phyloP scores from a whole-genome alignment of 2,113 vertebrate species.

The Peromyscus leucopus region DNA sequence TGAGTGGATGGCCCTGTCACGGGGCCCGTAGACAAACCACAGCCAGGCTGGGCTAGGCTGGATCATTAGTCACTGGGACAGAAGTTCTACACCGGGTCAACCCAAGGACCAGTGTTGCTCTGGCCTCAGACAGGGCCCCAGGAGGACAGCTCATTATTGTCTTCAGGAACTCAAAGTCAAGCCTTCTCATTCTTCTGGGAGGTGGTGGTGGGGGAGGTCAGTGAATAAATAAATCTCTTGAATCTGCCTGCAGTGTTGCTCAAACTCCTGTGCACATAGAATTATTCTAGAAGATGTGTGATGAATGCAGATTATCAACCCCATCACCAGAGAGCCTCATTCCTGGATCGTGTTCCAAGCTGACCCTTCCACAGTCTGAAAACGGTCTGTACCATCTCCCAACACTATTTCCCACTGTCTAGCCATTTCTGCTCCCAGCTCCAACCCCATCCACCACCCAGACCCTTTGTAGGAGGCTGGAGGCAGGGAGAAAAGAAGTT shows the following conservation, averaged over 20 bases:
- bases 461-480: not conserved
- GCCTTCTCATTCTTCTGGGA: conserved; percentile 48
- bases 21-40: conserved; percentile 85
- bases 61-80: conserved; percentile 82
- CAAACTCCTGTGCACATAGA: not conserved
- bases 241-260: conserved; percentile 47
- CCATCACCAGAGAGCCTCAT: not conserved
- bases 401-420: not conserved
- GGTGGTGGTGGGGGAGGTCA: not conserved
- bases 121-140: conserved; percentile 73
- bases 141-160: conserved; percentile 76
- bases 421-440: not conserved
- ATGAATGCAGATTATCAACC: not conserved
- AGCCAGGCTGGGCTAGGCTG: conserved; percentile 80
- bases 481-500: not conserved
- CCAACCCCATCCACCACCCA: too few relatives aligned
- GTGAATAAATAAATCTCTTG: conserved; percentile 62
- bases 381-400: not conserved
- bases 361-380: not conserved
- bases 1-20: conserved; percentile 86
- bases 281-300: not conserved
- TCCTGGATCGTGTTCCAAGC: not conserved
- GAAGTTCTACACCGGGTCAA: conserved; percentile 79
- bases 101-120: conserved; percentile 70
- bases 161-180: conserved; percentile 74